Percentiles rank a stretch among this genome's conserved stretches.
Evolutionary conservation across 2,888 invertebrate species (phyloP).

Genomic region (Pimpla rufipes): DNA sequence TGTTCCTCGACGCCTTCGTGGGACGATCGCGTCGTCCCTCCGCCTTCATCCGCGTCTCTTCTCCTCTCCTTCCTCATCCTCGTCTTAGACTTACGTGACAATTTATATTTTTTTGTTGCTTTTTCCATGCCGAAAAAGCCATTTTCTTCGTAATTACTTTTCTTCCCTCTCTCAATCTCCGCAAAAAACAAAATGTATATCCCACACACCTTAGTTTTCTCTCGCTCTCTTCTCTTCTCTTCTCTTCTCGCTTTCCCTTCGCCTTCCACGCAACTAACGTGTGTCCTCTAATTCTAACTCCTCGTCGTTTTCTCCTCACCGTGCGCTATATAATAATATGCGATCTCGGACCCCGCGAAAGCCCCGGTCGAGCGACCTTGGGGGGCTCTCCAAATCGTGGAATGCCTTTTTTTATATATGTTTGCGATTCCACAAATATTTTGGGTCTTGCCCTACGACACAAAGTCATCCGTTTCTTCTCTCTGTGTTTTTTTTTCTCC

Average conservation of each 20-base stretch:
- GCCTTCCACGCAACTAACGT: constrained; percentile 41
- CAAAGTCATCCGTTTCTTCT: constrained; percentile 58
- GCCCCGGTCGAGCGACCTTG: constrained; percentile 53
- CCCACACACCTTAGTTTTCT: constrained; percentile 55
- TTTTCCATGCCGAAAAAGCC: constrained; percentile 77
- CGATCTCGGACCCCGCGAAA: constrained; percentile 62
- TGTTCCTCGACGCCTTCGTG: constrained; percentile 39
- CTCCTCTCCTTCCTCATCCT: constrained; percentile 29
- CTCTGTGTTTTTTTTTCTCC: constrained; percentile 16
- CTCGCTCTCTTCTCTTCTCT: constrained; percentile 43
- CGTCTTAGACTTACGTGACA: constrained; percentile 70
- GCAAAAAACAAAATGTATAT: constrained; percentile 43
- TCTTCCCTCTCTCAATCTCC: constrained; percentile 45
- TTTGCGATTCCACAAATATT: constrained; percentile 70
- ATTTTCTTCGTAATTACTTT: constrained; percentile 74
- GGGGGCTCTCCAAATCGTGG: constrained; percentile 62
- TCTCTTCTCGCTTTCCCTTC: constrained; percentile 34
- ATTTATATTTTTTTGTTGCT: constrained; percentile 76
- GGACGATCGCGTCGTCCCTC: constrained; percentile 8
- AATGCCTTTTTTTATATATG: constrained; percentile 76
- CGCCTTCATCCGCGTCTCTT: constrained; percentile 1
- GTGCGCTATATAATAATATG: constrained; percentile 55
- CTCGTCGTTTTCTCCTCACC: constrained; percentile 57
- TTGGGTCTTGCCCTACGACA: constrained; percentile 43
- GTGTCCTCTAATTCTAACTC: constrained; percentile 59